A percentile compares a stretch with the other conserved stretches of the same genome.
Evolutionary conservation across 2,888 invertebrate genomes (phyloP).

Genomic region (Pollenia griseotomentosa): DNA sequence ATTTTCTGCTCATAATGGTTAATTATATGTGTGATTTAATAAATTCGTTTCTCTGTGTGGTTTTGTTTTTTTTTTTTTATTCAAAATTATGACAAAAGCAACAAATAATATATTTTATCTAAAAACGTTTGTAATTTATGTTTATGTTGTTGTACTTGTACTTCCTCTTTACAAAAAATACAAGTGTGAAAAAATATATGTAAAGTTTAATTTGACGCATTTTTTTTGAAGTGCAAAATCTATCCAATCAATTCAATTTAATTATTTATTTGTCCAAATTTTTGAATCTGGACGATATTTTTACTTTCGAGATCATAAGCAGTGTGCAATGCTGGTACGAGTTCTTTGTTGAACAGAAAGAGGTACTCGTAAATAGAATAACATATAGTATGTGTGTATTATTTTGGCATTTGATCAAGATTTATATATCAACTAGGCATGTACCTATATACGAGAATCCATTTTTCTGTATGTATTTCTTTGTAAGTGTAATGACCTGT

Average conservation of each 20-base stretch:
- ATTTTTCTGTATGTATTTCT: background rate
- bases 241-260: background rate
- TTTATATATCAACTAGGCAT: constrained; percentile 12
- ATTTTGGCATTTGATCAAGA: constrained; percentile 59
- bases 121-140: constrained; percentile 26
- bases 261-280: constrained; percentile 17
- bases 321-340: background rate
- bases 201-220: constrained; percentile 31
- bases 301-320: background rate
- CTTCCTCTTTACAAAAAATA: constrained; percentile 35
- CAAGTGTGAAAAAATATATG: background rate
- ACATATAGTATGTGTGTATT: constrained; percentile 2
- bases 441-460: background rate
- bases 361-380: background rate
- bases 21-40: constrained; percentile 59
- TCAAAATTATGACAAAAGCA: constrained; percentile 8
- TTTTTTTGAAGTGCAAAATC: constrained; percentile 33
- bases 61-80: background rate
- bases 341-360: constrained; percentile 32
- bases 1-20: constrained; percentile 33
- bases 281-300: background rate
- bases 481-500: constrained; percentile 63
- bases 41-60: background rate
- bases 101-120: constrained; percentile 18
- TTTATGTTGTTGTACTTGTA: background rate